A percentile compares a stretch with the other conserved stretches of the same genome.
Conservation (phyloP, 2,113 vertebrate genomes). For the Cynoglossus semilaevis region DNA sequence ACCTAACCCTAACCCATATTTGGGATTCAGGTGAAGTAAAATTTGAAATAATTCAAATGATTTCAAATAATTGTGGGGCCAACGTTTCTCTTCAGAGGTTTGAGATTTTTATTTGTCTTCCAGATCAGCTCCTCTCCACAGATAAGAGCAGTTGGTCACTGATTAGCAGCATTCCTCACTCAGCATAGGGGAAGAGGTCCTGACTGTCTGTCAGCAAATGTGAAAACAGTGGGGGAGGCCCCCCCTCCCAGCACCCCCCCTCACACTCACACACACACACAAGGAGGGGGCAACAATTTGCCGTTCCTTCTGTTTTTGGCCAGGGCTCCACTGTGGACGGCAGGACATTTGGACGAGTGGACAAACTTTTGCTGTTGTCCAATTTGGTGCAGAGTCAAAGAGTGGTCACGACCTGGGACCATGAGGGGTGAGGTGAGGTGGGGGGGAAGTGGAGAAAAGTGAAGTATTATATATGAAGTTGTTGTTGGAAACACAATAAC, state of each 20-base stretch:
- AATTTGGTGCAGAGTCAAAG: conserved; percentile 21
- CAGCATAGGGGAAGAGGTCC: conserved; percentile 3
- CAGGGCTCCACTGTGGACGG: background rate
- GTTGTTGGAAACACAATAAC: too few species aligned
- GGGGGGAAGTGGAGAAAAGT: too few species aligned
- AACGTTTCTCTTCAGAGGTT: too few species aligned
- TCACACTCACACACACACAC: conserved; percentile 18
- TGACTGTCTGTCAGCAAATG: conserved; percentile 38
- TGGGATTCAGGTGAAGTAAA: too few species aligned
- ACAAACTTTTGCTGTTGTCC: conserved; percentile 24
- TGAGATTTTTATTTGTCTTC: too few species aligned
- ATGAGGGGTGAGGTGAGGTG: too few species aligned
- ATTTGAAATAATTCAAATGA: too few species aligned
- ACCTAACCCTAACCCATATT: too few species aligned
- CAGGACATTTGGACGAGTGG: conserved; percentile 33
- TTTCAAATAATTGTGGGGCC: too few species aligned
- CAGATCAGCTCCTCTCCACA: too few species aligned
- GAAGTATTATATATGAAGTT: too few species aligned
- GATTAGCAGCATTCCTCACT: conserved; percentile 36
- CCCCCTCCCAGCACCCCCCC: too few species aligned
- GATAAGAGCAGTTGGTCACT: conserved; percentile 9
- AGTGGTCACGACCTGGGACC: background rate
- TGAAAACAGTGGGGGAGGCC: conserved; percentile 25
- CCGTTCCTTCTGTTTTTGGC: conserved; percentile 27
- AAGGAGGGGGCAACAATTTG: conserved; percentile 22